Evolutionary conservation across 1,140 invertebrate species (phyloP).

Genomic region (Drosophila carrolli): DNA sequence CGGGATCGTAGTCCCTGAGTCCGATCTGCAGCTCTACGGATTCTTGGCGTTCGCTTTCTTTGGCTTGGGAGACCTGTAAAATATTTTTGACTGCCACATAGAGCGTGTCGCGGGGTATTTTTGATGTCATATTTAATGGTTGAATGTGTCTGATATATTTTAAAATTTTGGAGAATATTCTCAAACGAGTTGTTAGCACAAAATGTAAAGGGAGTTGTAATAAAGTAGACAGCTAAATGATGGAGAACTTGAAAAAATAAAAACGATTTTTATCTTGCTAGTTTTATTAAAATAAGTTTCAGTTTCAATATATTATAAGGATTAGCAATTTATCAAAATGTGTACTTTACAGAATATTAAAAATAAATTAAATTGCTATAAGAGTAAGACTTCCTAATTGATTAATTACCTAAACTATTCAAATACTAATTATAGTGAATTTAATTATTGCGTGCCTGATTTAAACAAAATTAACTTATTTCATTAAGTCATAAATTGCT

Average conservation of each 20-base stretch:
- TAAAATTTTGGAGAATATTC: neutral
- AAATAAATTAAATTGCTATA: too few species aligned
- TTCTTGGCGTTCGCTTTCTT: neutral
- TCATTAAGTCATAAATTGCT: neutral
- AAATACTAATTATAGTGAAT: neutral
- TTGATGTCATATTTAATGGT: neutral
- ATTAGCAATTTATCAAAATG: too few species aligned
- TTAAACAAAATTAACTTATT: neutral
- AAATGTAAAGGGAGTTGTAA: neutral
- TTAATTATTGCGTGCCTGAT: neutral
- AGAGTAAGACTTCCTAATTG: too few species aligned
- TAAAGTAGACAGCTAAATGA: neutral
- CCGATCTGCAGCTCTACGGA: constrained; percentile 22
- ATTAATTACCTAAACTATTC: neutral
- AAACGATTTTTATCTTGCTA: too few species aligned
- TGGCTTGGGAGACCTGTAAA: neutral
- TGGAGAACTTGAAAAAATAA: neutral
- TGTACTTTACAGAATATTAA: too few species aligned
- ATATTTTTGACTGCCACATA: constrained; percentile 2
- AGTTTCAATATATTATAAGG: too few species aligned
- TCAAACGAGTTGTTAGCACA: neutral
- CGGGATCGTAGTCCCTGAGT: constrained; percentile 12
- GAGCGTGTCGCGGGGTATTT: constrained; percentile 2
- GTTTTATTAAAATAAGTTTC: too few species aligned
- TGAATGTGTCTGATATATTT: neutral